A percentile compares a stretch with the other conserved stretches of the same genome.
Evolutionary conservation across 2,888 invertebrate genomes (phyloP).

Genomic region (Callyntrura guangdongensis): DNA sequence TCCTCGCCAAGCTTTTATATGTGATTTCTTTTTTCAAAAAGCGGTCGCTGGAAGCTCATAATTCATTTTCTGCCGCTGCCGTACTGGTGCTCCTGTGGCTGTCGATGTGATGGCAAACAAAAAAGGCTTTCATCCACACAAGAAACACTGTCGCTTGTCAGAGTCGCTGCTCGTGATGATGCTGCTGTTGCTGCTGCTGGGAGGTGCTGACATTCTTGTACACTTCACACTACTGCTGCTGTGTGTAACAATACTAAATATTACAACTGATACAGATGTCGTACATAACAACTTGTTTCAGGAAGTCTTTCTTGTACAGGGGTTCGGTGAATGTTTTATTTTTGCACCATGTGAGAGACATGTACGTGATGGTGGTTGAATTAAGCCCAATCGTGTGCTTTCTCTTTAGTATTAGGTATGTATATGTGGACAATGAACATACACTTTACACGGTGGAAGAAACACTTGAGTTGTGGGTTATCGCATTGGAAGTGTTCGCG

Average conservation of each 20-base stretch:
- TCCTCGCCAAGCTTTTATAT: constrained; percentile 54
- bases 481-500: constrained; percentile 15
- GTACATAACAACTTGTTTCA: constrained; percentile 20
- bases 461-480: constrained; percentile 17
- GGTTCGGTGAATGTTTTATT: not conserved
- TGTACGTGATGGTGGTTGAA: constrained; percentile 46
- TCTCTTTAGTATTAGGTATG: not conserved
- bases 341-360: not conserved
- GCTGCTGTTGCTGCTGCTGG: not conserved
- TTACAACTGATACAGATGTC: constrained; percentile 2
- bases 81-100: not conserved
- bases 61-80: constrained; percentile 44
- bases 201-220: constrained; percentile 55
- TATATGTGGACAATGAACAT: not conserved
- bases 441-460: not conserved
- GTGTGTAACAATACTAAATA: constrained; percentile 14
- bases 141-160: constrained; percentile 38
- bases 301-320: not conserved
- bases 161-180: not conserved
- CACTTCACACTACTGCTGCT: constrained; percentile 31
- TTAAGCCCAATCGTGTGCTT: constrained; percentile 6
- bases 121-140: not conserved
- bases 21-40: constrained; percentile 8
- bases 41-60: constrained; percentile 51
- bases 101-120: not conserved